Evolutionary conservation across 1,140 invertebrate species (phyloP).

Genomic region (Caenorhabditis inopinata): DNA sequence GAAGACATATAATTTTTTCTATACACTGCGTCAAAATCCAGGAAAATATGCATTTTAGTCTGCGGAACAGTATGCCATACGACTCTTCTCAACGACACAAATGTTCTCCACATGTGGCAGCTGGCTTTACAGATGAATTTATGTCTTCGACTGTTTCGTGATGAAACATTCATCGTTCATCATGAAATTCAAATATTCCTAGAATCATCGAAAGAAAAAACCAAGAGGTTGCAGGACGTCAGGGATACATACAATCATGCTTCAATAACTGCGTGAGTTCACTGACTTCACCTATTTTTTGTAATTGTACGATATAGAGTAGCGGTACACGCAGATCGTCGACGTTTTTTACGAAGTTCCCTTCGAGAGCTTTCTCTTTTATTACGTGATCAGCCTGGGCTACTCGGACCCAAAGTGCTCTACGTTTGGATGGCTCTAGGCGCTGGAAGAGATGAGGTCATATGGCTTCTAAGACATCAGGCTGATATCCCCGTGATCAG

Average conservation of each 20-base stretch:
- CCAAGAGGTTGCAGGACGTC: neutral
- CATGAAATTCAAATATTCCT: constrained; percentile 45
- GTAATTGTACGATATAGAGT: constrained; percentile 43
- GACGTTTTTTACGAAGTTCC: constrained; percentile 92
- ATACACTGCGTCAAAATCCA: neutral
- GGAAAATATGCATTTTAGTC: constrained; percentile 71
- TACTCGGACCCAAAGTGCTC: constrained; percentile 80
- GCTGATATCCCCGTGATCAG: neutral
- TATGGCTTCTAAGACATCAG: neutral
- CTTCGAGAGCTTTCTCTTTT: constrained; percentile 91
- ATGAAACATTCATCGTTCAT: constrained; percentile 76
- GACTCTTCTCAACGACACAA: constrained; percentile 73
- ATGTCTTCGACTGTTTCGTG: constrained; percentile 89
- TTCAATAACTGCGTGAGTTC: neutral
- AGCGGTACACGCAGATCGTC: constrained; percentile 75
- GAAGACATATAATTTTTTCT: neutral
- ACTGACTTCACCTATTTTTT: neutral
- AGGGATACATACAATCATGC: neutral
- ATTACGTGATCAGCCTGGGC: constrained; percentile 92
- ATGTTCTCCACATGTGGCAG: constrained; percentile 84
- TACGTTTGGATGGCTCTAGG: constrained; percentile 93
- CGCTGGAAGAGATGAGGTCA: constrained; percentile 89
- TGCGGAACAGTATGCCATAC: constrained; percentile 87
- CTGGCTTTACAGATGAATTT: constrained; percentile 86
- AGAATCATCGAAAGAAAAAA: constrained; percentile 6